Conservation (phyloP, 30 jellyfish, hydroid and myxozoan genomes). For the Chrysaora quinquecirrha region DNA sequence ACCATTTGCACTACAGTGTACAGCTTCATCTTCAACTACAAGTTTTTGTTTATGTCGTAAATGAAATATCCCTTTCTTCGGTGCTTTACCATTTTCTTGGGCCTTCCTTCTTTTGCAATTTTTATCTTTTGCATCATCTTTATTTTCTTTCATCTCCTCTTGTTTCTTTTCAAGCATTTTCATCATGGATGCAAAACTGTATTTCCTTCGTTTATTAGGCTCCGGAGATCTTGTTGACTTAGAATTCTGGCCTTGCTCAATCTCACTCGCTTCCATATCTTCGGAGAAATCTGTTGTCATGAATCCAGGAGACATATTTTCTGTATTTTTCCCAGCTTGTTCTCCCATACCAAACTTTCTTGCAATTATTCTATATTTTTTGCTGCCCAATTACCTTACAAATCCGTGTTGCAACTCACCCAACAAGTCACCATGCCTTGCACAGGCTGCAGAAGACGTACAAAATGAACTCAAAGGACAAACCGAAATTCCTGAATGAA, state of each 20-base stretch:
- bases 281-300: background rate
- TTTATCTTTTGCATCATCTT: conserved; percentile 21
- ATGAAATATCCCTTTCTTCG: conserved; percentile 61
- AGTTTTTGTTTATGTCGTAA: conserved; percentile 47
- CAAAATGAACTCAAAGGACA: conserved; percentile 8
- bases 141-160: conserved; percentile 35
- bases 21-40: conserved; percentile 3
- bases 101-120: too few relatives aligned
- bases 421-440: too few relatives aligned
- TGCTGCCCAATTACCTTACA: background rate
- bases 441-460: too few relatives aligned
- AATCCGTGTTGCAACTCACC: background rate
- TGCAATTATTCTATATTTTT: background rate
- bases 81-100: conserved; percentile 35
- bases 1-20: conserved; percentile 7
- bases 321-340: background rate
- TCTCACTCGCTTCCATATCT: conserved; percentile 12
- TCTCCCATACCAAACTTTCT: background rate
- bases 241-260: conserved; percentile 14
- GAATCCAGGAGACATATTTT: background rate
- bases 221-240: conserved; percentile 68
- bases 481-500: background rate
- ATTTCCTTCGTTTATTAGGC: conserved; percentile 67
- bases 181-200: conserved; percentile 76
- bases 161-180: conserved; percentile 54